phyloP scores from a whole-genome alignment of 2,113 vertebrate genomes.

The Rhabdomys dilectus region DNA sequence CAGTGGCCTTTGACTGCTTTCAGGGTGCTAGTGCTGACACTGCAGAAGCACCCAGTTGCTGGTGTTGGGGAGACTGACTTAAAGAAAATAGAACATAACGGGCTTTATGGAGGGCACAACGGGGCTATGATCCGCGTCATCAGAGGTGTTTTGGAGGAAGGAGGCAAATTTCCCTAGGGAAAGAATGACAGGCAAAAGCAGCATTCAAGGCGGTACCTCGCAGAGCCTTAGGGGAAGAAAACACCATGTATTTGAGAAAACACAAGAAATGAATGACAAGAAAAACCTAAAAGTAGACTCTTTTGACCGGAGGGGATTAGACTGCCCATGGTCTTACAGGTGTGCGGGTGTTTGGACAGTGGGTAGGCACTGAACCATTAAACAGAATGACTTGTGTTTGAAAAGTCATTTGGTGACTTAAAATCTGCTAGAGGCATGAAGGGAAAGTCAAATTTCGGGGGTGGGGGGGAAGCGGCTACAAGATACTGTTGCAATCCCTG shows the following conservation, averaged over 20 bases:
- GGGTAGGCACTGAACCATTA: background rate
- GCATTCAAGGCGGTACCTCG: background rate
- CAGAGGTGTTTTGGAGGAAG: background rate
- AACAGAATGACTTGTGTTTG: background rate
- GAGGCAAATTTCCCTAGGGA: background rate
- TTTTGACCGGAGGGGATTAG: background rate
- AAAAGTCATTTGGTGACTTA: background rate
- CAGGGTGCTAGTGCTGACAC: background rate
- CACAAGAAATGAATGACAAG: background rate
- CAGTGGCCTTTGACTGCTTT: background rate
- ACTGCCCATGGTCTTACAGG: background rate
- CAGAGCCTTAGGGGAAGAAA: background rate
- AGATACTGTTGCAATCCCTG: background rate
- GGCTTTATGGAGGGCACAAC: background rate
- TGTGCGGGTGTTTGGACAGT: background rate
- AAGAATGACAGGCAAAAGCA: background rate
- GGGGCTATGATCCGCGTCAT: background rate
- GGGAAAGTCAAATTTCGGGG: background rate
- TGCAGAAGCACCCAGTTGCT: background rate
- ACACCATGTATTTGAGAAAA: background rate
- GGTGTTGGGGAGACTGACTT: background rate
- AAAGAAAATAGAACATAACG: background rate
- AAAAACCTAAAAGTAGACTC: background rate
- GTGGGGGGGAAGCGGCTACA: background rate
- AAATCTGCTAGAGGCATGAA: background rate